Base-by-base conservation (phyloP, 1,140 invertebrate species). In the Drosophila santomea region DNA sequence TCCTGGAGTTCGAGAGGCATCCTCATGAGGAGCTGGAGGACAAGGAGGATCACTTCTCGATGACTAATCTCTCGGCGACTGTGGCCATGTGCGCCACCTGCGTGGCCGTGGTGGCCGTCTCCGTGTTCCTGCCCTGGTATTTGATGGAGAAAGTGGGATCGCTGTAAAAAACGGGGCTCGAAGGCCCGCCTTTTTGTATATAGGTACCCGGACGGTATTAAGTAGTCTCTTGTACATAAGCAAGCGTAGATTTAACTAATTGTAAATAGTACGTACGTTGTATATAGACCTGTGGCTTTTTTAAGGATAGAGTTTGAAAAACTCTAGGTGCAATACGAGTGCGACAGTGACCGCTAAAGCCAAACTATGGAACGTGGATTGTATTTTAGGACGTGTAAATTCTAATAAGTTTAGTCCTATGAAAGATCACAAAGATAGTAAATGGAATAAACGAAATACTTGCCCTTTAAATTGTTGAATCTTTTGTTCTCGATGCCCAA, bases 41-140 rank as follows among this genome's bases (percentile, higher is more conserved):
- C 11, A 75, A 71, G 20, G 61, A 84, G n/a, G 73, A 83, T 0
- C 68, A 80, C 28, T 80, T 91, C 45, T 86, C 86, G 2, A 60
- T 84, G 6, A 75, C 75, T 44, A 91, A 79, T 28, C 72, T 91
- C 28, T 77, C 90, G 15, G 73, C 91, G 14, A 89, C 89, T 10
- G 60, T 92, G 28, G 80, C 77, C 5, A 36, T 92, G 23, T 92
- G 91, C 56, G 91, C 93, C 48, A 93, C 93, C 6, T 93, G 93
- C 52, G 72, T 93, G 36, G 89, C 93, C 36, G 93, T 93, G 57
- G 89, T 94, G 1, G 93, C 93, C 5, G 80, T 93, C 5, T 93
- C 93, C 23, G 81, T 93, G 45, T 88, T 94, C 39, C 73, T 94
- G 56, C 93, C 93, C 12, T 94, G 93, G 93, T 93, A 93, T 74